Base-by-base conservation (phyloP, 2,113 vertebrate species). In the Perca schrenkii region DNA sequence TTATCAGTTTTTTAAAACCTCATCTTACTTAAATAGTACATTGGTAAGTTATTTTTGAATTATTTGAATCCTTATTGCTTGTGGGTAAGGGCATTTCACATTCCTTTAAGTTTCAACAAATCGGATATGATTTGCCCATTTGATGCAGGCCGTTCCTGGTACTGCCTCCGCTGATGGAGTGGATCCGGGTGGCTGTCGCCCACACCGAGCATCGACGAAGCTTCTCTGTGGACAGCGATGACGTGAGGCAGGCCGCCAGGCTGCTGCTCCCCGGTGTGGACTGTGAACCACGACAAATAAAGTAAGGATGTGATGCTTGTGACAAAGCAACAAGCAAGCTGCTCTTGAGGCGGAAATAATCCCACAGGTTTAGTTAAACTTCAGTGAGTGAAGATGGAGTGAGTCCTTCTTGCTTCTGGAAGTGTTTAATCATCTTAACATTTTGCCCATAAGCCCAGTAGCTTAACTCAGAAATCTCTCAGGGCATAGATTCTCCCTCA, bases 141-240 rank as follows among this genome's bases (percentile, higher is more conserved):
- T 52, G 10, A 13, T 22, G 49, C 95, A 99, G 98, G 97, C 98
- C 98, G 0, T 99, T 99, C 94, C 94, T 99, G 77, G 97, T 99
- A 82, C 95, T 98, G 94, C 98, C 98, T 0, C 98, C 98, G 1
- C 93, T 99, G 93, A 99, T 99, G 98, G 98, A 99, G 93, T 99
- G 98, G 98, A 98, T 99, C 79, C 96, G 98, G 76, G 98, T 99
- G 79, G 97, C 97, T 0, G 95, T 98, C 86, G 98, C 98, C 22
- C 98, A 99, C 79, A 97, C 98, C 0, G 98, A 98, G 86, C 97
- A 99, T 90, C 96, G 98, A 10, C 96, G 97, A 86, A 99, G 98
- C 85, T 97, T 98, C 94, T 99, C 98, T 1, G 97, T 99, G 94
- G 98, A 99, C 95, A 99, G 98, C 56, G 98, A 99, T 58, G 98